Evolutionary conservation across 2,113 vertebrate species (phyloP).

Genomic region (Cygnus atratus): DNA sequence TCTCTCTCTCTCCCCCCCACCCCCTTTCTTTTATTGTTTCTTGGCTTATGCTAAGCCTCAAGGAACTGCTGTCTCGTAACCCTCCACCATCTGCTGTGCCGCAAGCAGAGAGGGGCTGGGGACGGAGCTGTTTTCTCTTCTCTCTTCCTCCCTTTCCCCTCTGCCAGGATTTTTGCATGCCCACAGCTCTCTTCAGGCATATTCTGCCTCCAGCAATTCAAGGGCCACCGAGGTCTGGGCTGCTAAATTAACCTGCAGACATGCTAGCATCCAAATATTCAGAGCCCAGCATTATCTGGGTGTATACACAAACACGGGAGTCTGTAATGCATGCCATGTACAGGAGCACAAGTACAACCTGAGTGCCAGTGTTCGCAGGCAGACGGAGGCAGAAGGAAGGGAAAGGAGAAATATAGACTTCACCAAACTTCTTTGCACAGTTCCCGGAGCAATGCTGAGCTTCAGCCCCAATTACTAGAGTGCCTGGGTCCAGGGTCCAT

Average conservation of each 20-base stretch:
- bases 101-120: not conserved
- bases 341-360: not conserved
- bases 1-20: not conserved
- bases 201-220: not conserved
- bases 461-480: accelerated
- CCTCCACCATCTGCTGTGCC: slow-evolving; percentile 38
- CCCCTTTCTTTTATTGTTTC: slow-evolving; percentile 35
- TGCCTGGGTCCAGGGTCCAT: not conserved
- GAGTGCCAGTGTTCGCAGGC: not conserved
- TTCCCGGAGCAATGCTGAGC: not conserved
- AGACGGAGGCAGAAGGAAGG: not conserved
- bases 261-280: not conserved
- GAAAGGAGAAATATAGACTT: not conserved
- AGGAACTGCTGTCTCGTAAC: slow-evolving; percentile 50
- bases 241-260: not conserved
- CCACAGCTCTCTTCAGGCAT: not conserved
- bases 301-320: not conserved
- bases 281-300: not conserved
- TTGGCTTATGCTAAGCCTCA: slow-evolving; percentile 48
- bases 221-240: not conserved
- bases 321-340: accelerated
- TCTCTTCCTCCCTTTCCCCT: not conserved
- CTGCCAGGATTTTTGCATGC: not conserved
- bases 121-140: not conserved
- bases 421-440: not conserved